Base-by-base conservation (phyloP, 2,113 vertebrate genomes). In the Oncorhynchus tshawytscha region DNA sequence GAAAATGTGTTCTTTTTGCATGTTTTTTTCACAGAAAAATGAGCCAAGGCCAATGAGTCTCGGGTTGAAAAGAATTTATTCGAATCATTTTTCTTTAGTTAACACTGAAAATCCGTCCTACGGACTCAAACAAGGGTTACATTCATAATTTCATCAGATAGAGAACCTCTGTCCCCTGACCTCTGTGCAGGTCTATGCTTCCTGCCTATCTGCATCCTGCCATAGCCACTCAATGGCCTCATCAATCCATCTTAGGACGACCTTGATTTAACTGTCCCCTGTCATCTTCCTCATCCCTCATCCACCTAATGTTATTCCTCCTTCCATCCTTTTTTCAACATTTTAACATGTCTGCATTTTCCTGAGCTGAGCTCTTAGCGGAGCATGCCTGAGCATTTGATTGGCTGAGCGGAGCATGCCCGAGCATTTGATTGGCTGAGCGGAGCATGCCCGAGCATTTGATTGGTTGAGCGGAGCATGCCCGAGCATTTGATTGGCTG, bases 241-340 rank as follows among this genome's bases (percentile, higher is more conserved):
- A 94, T 94, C 91, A 90, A 93, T 93, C 90, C 91, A 90, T 92
- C 91, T 88, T 76, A 81, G 83, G 86, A 90, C 84, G 87, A 91
- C 90, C 92, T 92, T 92, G 89, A 89, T 92, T 91, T 92, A 92
- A 92, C 93, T 91, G 91, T 92, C 88, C 84, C 87, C 83, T 83
- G 86, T 84, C 89, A 88, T 89, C 83, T 90, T 78, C 78, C 86
- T 89, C 91, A n/a, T n/a, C n/a, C n/a, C n/a, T n/a, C n/a, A 90
- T 91, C 83, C 89, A 82, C 90, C 88, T 91, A 90, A 90, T 91
- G 88, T 90, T 87, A 89, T 88, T 85, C 86, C 86, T 86, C 70
- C 49, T 51, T 3, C 12, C 15, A 54, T 5, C 49, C 90, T 88
- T 88, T n/a, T n/a, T n/a, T 88, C 85, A 91, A 91, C 78, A 88